Conservation (phyloP, 2,888 invertebrate genomes). For the Pogonocherus hispidulus region DNA sequence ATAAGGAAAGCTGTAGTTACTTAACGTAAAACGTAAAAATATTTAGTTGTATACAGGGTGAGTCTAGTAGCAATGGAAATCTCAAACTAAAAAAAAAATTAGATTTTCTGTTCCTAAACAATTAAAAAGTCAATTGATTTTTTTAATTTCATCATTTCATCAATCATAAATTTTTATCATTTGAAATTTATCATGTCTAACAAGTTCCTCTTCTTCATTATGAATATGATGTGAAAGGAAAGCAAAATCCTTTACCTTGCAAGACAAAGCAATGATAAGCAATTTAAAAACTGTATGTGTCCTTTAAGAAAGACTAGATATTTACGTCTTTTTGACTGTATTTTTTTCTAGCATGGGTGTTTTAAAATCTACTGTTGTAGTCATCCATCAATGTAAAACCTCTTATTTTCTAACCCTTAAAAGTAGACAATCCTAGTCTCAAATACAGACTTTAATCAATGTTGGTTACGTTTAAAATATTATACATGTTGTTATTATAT, state of each 20-base stretch:
- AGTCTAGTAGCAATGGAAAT: no score
- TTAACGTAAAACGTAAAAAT: no score
- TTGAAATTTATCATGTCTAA: no score
- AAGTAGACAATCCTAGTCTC: conserved; percentile 60
- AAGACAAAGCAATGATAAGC: conserved; percentile 51
- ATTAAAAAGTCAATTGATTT: no score
- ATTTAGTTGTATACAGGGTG: no score
- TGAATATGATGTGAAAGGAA: conserved; percentile 5
- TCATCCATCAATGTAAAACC: conserved; percentile 29
- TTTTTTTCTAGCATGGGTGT: conserved; percentile 52
- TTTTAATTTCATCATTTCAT: no score
- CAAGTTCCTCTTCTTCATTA: no score
- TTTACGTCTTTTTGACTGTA: conserved; percentile 48
- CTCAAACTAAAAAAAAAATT: no score
- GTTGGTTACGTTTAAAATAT: conserved; percentile 55
- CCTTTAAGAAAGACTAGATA: conserved; percentile 55
- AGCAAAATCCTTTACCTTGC: conserved; percentile 6
- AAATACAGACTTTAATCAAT: conserved; percentile 52
- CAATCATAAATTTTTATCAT: no score
- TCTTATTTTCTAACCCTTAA: conserved; percentile 31
- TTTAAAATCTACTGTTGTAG: conserved; percentile 27
- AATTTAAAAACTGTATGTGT: conserved; percentile 57
- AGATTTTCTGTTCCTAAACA: no score
- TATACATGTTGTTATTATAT: conserved; percentile 57
- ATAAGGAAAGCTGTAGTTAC: no score